Percentiles rank a stretch among this genome's conserved stretches.
phyloP scores from a whole-genome alignment of 2,113 vertebrate species.

The Pteruthius melanotis region DNA sequence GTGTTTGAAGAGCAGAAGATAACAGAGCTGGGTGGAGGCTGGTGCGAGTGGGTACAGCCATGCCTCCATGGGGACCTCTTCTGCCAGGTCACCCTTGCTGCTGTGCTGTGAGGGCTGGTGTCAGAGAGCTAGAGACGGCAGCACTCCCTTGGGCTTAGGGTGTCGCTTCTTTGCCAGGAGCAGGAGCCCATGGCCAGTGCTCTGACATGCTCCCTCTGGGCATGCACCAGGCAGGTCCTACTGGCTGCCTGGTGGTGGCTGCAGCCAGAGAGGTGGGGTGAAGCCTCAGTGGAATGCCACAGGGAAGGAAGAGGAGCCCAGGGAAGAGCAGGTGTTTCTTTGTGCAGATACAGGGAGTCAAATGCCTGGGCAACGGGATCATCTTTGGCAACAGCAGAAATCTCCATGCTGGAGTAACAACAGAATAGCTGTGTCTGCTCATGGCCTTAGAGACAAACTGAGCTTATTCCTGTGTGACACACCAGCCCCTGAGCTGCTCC shows the following conservation, averaged over 20 bases:
- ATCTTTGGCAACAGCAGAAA: not conserved
- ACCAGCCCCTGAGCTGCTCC: not conserved
- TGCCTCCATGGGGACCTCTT: not conserved
- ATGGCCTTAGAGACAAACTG: fast-evolving
- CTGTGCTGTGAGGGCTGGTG: not conserved
- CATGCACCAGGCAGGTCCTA: fast-evolving
- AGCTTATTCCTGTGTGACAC: not conserved
- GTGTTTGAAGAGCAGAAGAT: not conserved
- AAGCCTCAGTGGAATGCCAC: not conserved
- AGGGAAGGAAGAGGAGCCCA: not conserved
- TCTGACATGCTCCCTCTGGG: fast-evolving
- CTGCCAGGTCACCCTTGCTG: fast-evolving
- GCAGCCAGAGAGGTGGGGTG: fast-evolving
- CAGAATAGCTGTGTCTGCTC: not conserved
- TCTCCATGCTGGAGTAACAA: not conserved
- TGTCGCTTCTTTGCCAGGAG: not conserved
- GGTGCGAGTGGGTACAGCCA: not conserved
- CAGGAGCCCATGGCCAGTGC: not conserved
- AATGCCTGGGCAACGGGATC: fast-evolving
- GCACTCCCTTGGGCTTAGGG: not conserved
- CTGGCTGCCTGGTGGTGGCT: not conserved
- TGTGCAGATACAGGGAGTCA: not conserved
- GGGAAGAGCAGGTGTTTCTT: not conserved
- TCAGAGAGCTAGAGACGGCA: not conserved
- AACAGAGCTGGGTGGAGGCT: not conserved